Evolutionary conservation across 1,140 invertebrate genomes (phyloP).

Genomic region (Dreissena polymorpha): DNA sequence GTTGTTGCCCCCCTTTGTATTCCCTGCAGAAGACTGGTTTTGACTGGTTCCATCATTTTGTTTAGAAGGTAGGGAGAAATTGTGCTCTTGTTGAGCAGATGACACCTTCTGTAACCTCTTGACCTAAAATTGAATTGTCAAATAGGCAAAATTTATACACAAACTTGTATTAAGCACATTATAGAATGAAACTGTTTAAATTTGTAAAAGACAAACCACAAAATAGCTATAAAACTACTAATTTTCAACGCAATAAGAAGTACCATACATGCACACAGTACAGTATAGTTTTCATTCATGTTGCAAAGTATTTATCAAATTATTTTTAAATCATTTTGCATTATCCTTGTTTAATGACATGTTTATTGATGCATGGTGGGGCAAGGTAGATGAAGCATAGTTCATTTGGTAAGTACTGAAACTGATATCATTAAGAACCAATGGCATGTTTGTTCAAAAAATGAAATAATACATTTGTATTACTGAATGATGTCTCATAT

Average conservation of each 20-base stretch:
- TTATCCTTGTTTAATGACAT: no score
- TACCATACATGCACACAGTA: background rate
- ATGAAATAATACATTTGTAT: no score
- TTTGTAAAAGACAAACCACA: background rate
- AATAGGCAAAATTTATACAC: background rate
- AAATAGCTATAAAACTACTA: background rate
- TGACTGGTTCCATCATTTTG: background rate
- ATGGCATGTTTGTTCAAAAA: no score
- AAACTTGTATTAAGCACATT: background rate
- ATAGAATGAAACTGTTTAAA: background rate
- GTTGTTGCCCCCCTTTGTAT: constrained; percentile 3
- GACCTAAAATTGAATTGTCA: background rate
- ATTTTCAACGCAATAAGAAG: background rate
- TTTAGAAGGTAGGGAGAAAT: background rate
- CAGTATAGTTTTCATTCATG: background rate
- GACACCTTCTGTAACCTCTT: constrained; percentile 25
- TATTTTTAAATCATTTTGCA: no score
- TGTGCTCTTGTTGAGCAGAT: background rate
- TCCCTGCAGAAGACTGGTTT: background rate
- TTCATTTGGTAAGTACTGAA: no score
- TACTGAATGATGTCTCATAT: no score
- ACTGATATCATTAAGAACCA: no score
- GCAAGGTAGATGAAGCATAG: no score
- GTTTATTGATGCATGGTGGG: no score
- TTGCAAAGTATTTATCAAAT: background rate